Base-by-base conservation (phyloP, 2,797 vertebrate species). In the Cygnus olor region DNA sequence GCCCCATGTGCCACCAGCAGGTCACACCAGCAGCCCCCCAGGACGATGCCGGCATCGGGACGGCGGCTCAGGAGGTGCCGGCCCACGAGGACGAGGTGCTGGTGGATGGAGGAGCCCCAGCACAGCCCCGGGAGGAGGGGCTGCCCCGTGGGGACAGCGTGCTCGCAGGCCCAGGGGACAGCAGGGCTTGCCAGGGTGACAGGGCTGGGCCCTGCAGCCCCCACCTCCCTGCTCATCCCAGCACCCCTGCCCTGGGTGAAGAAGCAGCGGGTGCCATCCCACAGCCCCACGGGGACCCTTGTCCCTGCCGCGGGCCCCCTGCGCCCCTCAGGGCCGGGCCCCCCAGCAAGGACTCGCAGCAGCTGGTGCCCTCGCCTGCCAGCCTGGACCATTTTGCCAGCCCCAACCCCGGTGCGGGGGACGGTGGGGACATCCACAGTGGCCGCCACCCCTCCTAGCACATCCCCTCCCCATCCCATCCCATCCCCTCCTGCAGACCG, bases 1-100 rank as follows among this genome's bases (percentile, higher is more conserved):
- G 98, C 58, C 98, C 98, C 53, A 98, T 99, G 98, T 99, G 98
- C 73, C 98, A 99, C 95, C 98, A 98, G 44, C 94, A 93, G 2
- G 97, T 99, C 38, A 97, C 95, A 24, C 97, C 97, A 4, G 16
- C 6, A 3, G 34, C 28, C 4, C 0, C 20, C 1, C 24, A 34
- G 38, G 51, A 65, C 19, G 73, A 84, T 2, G 30, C 14, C 2
- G 13, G 24, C 5, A 2, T 2, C 1, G 22, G 30, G 42, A 13
- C 17, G 11, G 54, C 2, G 2, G 25, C 38, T 24, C 11, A 10
- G 24, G 40, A 56, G 7, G n/a, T 5, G 51, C 51, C 51, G 2
- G 2, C 14, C n/a, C 56, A 10, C 4, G 49, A n/a, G 38, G 47
- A 54, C 9, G 7, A 20, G 34, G 34, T 16, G 74, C 12, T 13